Evolutionary conservation across 2,888 invertebrate genomes (phyloP), one percentile per base, ranked within the genome.

Genomic region (Dione juno): DNA sequence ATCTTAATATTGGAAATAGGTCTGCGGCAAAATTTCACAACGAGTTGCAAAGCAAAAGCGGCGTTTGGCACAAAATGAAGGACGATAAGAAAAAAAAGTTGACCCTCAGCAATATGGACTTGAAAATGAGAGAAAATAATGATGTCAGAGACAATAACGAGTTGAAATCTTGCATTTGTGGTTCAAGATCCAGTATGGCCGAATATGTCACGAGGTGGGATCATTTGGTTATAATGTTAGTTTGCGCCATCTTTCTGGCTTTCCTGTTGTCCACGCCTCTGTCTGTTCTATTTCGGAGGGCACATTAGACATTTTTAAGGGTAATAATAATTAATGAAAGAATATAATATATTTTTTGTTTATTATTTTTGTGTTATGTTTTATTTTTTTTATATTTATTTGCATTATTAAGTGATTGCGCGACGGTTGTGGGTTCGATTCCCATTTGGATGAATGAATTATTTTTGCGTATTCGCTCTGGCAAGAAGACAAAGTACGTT

Each of bases 211-310:
- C 74, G 8, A 69, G 77, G 16, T 79, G 78, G 78, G 78, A 88
- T 66, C 81, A 77, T 58, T 71, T 87, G 9, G 73, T 82, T 11
- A 63, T 81, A 11, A 72, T 87, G 37, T 58, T 87, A 9, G 77
- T 85, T 2, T 77, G 77, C 66, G 76, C 74, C 14, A 66, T 83
- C 69, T 57, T 83, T n/a, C 58, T 85, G 16, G 73, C 82, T 16
- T 50, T 86, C n/a, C 28, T 84, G 7, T 21, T 87, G 14, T 77
- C 84, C 2, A 72, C 81, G 37, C 84, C 88, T 0, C 3, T 84
- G 2, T 76, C 78, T 1, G 75, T 77, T 50, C 76, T 79, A 8
- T 75, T 82, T 43, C 76, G 77, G 28, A 76, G 78, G 37, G 76
- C 76, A 50, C 73, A 76, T 16, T 67, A 73, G 40, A 70, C 72